Evolutionary conservation across 2,888 invertebrate species (phyloP).

Genomic region (Phrixothrix hirtus): DNA sequence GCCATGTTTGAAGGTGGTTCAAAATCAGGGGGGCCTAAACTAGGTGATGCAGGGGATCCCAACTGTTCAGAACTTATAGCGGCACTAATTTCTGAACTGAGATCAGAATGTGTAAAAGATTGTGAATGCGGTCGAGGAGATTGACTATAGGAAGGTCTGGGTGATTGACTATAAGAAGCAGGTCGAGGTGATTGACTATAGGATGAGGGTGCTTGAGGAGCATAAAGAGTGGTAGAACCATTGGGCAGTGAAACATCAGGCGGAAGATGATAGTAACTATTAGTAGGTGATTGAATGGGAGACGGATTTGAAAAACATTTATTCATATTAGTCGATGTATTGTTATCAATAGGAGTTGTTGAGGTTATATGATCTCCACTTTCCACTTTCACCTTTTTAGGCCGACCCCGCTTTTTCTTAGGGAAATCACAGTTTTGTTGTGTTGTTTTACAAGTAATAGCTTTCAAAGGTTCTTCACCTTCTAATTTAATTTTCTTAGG

Average conservation of each 20-base stretch:
- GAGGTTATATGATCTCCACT: constrained; percentile 35
- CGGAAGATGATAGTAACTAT: constrained; percentile 56
- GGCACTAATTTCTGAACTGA: constrained; percentile 77
- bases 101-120: constrained; percentile 70
- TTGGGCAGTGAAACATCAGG: constrained; percentile 54
- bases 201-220: constrained; percentile 45
- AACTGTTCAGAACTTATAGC: constrained; percentile 73
- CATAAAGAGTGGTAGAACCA: constrained; percentile 50
- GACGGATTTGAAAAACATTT: constrained; percentile 59
- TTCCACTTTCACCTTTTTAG: constrained; percentile 74
- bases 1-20: constrained; percentile 69
- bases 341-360: constrained; percentile 42
- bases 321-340: constrained; percentile 55
- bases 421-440: constrained; percentile 64
- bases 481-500: constrained; percentile 82
- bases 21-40: constrained; percentile 71
- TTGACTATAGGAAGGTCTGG: constrained; percentile 48
- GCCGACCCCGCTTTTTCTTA: constrained; percentile 86
- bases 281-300: constrained; percentile 57
- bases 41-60: constrained; percentile 69
- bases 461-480: constrained; percentile 65
- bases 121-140: constrained; percentile 57
- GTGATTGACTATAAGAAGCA: constrained; percentile 48
- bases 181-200: constrained; percentile 41
- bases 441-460: constrained; percentile 58